These are phyloP conservation scores for Rotaria magnacalcarata DNA, from an alignment of 2,888 invertebrate species.

Conservation along the genomic window DNA sequence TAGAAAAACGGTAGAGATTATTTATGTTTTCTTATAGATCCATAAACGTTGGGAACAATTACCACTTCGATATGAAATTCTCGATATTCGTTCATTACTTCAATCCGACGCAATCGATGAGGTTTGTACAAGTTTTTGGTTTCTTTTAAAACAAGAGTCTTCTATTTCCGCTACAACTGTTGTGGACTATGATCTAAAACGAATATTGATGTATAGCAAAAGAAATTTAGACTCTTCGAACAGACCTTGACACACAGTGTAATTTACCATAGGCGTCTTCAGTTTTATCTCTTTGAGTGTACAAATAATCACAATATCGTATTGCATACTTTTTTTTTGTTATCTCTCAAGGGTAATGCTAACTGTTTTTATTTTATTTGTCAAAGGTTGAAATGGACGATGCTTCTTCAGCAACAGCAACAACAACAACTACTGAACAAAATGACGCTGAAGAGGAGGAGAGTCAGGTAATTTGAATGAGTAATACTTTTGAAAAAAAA, in stretches of 20 bases:
- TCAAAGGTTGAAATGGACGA: conserved; percentile 25
- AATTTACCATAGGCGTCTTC: no score
- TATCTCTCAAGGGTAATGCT: no score
- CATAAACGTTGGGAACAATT: conserved; percentile 68
- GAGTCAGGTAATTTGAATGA: conserved; percentile 25
- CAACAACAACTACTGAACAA: background rate
- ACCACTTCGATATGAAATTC: conserved; percentile 32
- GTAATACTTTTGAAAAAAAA: no score
- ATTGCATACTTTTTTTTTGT: no score
- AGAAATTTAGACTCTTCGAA: no score
- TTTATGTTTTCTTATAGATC: conserved; percentile 56
- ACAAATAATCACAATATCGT: no score
- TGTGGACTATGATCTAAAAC: no score
- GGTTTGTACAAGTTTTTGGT: background rate
- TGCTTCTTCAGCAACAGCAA: background rate
- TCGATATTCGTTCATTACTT: conserved; percentile 40
- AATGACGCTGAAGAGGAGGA: conserved; percentile 7
- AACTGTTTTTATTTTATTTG: background rate
- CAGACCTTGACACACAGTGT: no score
- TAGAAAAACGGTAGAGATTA: background rate
- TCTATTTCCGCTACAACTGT: no score
- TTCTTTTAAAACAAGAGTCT: no score
- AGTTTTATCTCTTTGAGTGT: no score
- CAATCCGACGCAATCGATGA: conserved; percentile 21
- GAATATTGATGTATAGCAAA: no score